Conservation (phyloP, 1,140 invertebrate species). For the Drosophila nebulosa region DNA sequence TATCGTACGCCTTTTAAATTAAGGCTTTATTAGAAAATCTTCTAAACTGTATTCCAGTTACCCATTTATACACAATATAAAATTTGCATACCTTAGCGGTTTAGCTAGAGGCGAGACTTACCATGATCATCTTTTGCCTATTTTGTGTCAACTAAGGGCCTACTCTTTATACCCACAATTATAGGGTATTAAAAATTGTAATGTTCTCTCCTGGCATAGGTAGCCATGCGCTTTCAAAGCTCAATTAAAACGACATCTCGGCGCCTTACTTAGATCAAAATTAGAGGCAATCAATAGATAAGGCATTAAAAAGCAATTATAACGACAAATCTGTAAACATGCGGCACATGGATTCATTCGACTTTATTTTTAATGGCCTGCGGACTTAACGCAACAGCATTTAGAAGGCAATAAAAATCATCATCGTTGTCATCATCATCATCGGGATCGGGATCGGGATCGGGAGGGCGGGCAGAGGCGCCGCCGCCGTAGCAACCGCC, state of each 20-base stretch:
- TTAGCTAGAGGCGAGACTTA: too few species aligned
- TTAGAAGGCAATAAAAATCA: constrained; percentile 76
- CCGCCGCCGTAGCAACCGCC: neutral
- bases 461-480: constrained; percentile 33
- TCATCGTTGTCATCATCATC: neutral
- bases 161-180: neutral
- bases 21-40: too few species aligned
- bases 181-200: neutral
- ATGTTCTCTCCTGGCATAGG: neutral
- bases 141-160: neutral
- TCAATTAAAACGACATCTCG: constrained; percentile 9
- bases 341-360: constrained; percentile 58
- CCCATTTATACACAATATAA: too few species aligned
- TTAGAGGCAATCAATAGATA: constrained; percentile 55
- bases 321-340: constrained; percentile 80
- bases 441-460: too few species aligned
- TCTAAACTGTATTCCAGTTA: too few species aligned
- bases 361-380: constrained; percentile 54
- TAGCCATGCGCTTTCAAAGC: neutral
- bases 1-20: too few species aligned
- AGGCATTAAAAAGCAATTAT: constrained; percentile 80
- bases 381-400: constrained; percentile 71
- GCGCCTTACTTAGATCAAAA: constrained; percentile 1
- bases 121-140: too few species aligned
- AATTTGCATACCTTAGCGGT: too few species aligned